phyloP scores from a whole-genome alignment of 1,140 invertebrate species.

The Zaprionus kolodkinae region DNA sequence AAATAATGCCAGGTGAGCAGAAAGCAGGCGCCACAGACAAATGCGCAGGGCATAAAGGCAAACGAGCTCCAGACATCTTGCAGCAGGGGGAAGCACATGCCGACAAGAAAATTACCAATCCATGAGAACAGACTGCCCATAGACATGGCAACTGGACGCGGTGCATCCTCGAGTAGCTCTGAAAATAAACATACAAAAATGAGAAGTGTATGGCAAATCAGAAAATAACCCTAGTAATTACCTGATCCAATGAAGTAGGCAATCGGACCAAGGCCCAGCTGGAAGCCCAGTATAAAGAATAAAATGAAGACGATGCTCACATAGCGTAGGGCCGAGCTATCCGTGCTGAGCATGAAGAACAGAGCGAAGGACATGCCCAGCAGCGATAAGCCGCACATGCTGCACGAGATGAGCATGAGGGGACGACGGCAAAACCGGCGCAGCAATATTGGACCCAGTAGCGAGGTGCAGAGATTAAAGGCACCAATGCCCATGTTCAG shows the following conservation, averaged over 20 bases:
- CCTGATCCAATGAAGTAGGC: constrained; percentile 91
- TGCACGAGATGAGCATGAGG: constrained; percentile 86
- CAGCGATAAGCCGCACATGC: constrained; percentile 85
- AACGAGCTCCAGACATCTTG: constrained; percentile 87
- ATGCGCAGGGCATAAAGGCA: constrained; percentile 89
- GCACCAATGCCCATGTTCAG: constrained; percentile 88
- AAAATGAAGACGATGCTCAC: constrained; percentile 87
- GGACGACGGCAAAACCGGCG: constrained; percentile 85
- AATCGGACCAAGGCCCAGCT: constrained; percentile 93
- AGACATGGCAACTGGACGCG: constrained; percentile 93
- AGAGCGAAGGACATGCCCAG: constrained; percentile 86
- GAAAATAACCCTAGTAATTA: constrained; percentile 12
- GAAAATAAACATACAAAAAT: constrained; percentile 53
- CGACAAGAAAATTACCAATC: constrained; percentile 94
- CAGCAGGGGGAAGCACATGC: constrained; percentile 90
- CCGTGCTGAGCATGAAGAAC: constrained; percentile 86
- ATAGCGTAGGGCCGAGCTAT: constrained; percentile 86
- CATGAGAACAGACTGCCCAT: constrained; percentile 95
- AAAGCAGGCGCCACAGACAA: constrained; percentile 86
- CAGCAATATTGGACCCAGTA: constrained; percentile 86
- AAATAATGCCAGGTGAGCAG: constrained; percentile 88
- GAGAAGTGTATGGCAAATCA: no score
- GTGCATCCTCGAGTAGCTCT: constrained; percentile 94
- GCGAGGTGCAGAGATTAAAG: constrained; percentile 88
- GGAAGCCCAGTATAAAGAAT: constrained; percentile 91